Conservation (phyloP, 1,140 invertebrate species). For the Archegozetes longisetosus region DNA sequence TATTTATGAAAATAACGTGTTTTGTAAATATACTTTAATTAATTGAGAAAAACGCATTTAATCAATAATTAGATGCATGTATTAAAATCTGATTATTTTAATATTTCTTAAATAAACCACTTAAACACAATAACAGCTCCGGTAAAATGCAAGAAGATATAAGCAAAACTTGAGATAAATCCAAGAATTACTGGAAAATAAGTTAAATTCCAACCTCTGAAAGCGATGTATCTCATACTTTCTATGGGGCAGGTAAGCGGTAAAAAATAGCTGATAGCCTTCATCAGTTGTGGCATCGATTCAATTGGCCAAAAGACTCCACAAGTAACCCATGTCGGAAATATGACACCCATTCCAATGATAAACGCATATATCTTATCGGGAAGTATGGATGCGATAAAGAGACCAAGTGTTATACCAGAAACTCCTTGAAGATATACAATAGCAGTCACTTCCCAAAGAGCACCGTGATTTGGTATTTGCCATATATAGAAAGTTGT, state of each 20-base stretch:
- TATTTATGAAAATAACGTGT: no score
- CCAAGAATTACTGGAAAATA: slow-evolving; percentile 1
- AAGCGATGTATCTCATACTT: not conserved
- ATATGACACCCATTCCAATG: not conserved
- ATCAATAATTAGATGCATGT: no score
- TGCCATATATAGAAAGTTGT: slow-evolving; percentile 7
- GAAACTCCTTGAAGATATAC: slow-evolving; percentile 49
- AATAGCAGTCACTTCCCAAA: slow-evolving; percentile 9
- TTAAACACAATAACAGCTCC: no score
- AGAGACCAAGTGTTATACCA: slow-evolving; percentile 62
- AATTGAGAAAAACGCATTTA: no score
- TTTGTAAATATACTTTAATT: no score
- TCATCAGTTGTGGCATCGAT: not conserved
- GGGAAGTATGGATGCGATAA: not conserved
- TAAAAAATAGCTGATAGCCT: not conserved
- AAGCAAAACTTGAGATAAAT: no score
- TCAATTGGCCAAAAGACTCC: slow-evolving; percentile 1
- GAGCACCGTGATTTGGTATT: not conserved
- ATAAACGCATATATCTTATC: not conserved
- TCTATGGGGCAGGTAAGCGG: not conserved
- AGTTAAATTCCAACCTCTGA: not conserved
- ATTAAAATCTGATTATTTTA: no score
- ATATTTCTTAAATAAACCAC: no score
- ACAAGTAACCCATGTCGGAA: not conserved
- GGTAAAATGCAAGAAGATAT: no score